Conservation (phyloP, 2,888 invertebrate species). For the Arctia plantaginis region DNA sequence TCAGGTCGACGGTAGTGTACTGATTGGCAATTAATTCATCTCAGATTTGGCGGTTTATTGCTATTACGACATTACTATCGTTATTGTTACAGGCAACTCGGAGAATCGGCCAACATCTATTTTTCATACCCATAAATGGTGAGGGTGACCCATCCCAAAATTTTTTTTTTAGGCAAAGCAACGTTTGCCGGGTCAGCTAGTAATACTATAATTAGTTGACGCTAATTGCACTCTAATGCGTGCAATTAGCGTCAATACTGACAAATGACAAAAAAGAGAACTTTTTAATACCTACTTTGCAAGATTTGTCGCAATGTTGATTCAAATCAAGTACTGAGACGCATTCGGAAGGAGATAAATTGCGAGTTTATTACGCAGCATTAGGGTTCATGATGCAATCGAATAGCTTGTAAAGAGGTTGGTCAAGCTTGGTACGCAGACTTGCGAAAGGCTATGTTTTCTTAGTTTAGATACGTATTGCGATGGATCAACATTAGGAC, state of each 20-base stretch:
- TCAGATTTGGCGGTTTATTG: too few species aligned
- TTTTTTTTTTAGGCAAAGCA: background rate
- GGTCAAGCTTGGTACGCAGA: slow-evolving; percentile 36
- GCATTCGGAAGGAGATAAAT: slow-evolving; percentile 37
- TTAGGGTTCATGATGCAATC: slow-evolving; percentile 46
- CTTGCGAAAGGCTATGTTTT: slow-evolving; percentile 47
- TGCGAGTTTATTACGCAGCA: slow-evolving; percentile 26
- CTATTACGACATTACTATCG: too few species aligned
- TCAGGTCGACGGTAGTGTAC: too few species aligned
- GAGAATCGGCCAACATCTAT: too few species aligned
- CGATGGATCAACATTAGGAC: slow-evolving; percentile 38
- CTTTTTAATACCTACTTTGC: background rate
- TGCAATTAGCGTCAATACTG: background rate
- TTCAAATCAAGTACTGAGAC: slow-evolving; percentile 22
- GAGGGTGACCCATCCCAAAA: too few species aligned
- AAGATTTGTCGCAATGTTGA: slow-evolving; percentile 16
- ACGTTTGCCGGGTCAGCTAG: background rate
- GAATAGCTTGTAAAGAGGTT: slow-evolving; percentile 37
- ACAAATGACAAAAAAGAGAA: background rate
- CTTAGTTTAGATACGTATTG: slow-evolving; percentile 34
- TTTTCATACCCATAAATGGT: too few species aligned
- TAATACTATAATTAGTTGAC: too few species aligned
- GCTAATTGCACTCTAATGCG: too few species aligned
- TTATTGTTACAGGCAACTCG: too few species aligned
- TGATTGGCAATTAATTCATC: too few species aligned